Evolutionary conservation across 2,888 invertebrate genomes (phyloP).

Genomic region (Sarcophaga carnaria): DNA sequence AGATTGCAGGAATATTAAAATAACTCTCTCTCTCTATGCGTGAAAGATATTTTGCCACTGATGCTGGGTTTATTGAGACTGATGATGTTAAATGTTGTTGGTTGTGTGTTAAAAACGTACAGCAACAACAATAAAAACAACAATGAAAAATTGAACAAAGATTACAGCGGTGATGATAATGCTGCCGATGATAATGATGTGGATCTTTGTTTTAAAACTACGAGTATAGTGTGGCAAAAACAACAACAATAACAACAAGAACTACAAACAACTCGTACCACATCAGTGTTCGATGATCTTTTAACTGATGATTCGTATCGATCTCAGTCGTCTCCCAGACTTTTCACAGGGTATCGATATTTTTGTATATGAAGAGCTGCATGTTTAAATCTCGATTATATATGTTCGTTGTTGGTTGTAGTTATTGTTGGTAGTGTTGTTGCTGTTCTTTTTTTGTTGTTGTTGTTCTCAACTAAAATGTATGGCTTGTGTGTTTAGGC

Average conservation of each 20-base stretch:
- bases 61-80: constrained; percentile 67
- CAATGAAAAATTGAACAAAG: constrained; percentile 17
- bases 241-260: constrained; percentile 42
- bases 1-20: constrained; percentile 48
- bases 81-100: constrained; percentile 65
- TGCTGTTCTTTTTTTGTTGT: not conserved
- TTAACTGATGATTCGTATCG: constrained; percentile 65
- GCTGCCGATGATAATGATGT: constrained; percentile 32
- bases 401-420: constrained; percentile 32
- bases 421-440: constrained; percentile 4
- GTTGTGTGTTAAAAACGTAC: constrained; percentile 37
- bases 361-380: constrained; percentile 48
- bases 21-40: constrained; percentile 58
- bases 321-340: constrained; percentile 42
- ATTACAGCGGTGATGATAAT: constrained; percentile 26
- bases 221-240: constrained; percentile 44
- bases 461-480: constrained; percentile 44
- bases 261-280: constrained; percentile 29
- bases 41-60: constrained; percentile 69
- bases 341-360: constrained; percentile 60
- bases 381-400: constrained; percentile 65
- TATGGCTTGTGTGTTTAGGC: constrained; percentile 63
- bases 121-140: constrained; percentile 13
- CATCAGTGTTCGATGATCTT: constrained; percentile 63
- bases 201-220: constrained; percentile 39